Percentiles rank a stretch among this genome's conserved stretches.
These are phyloP conservation scores for Aix galericulata DNA, from an alignment of 2,113 vertebrate genomes.

Conservation along the genomic window DNA sequence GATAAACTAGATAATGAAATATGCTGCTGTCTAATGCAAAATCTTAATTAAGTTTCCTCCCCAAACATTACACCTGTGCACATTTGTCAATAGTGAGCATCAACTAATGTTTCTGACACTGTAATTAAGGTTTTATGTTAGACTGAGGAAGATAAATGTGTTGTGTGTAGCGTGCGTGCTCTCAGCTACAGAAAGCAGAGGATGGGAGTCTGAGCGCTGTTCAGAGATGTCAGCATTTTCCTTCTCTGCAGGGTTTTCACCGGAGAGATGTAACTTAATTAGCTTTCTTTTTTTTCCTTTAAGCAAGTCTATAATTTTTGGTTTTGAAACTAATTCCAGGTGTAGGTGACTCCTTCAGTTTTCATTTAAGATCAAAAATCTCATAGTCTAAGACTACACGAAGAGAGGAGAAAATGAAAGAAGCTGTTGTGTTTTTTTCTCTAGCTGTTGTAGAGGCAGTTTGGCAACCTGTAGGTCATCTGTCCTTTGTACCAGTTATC, in stretches of 20 bases:
- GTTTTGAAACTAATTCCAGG: not conserved
- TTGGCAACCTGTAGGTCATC: not conserved
- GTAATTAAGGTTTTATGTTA: not conserved
- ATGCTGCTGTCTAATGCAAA: not conserved
- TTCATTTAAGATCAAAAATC: not conserved
- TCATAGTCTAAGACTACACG: not conserved
- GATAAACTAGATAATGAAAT: conserved; percentile 4
- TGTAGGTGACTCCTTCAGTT: not conserved
- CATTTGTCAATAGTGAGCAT: not conserved
- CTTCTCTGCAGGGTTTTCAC: not conserved
- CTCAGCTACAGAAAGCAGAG: not conserved
- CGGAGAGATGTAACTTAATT: not conserved
- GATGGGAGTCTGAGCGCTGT: not conserved
- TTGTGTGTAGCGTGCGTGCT: not conserved
- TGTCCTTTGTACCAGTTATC: not conserved
- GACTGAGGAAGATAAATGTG: not conserved
- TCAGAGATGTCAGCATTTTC: not conserved
- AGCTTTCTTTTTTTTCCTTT: not conserved
- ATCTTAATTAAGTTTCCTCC: conserved; percentile 40
- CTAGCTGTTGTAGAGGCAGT: not conserved
- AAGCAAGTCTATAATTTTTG: not conserved
- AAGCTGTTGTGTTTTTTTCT: not conserved
- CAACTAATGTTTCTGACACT: not conserved
- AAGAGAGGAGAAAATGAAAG: not conserved
- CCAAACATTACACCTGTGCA: conserved; percentile 35